phyloP scores from a whole-genome alignment of 2,888 invertebrate species.

The Chaetoderma sp. region DNA sequence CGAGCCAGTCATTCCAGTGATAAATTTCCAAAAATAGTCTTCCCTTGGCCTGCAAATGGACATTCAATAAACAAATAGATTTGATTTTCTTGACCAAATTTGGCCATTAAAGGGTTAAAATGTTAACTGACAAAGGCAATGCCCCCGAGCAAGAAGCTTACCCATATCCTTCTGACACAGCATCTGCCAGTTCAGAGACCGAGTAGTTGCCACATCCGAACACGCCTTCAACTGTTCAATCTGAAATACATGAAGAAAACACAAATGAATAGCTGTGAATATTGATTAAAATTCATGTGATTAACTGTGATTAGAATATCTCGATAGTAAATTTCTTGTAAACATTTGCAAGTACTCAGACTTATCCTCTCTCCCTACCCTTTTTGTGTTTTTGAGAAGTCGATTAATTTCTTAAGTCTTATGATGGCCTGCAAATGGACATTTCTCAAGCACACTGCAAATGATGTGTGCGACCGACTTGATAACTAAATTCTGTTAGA shows the following conservation, averaged over 20 bases:
- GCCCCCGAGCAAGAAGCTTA: too few species aligned
- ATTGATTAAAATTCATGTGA: not conserved
- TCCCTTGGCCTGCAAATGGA: too few species aligned
- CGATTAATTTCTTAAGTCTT: not conserved
- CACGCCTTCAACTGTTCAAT: constrained; percentile 96
- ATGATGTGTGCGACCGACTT: too few species aligned
- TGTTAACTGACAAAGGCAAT: too few species aligned
- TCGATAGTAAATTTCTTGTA: not conserved
- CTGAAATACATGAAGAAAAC: constrained; percentile 40
- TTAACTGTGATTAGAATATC: not conserved
- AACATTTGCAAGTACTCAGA: not conserved
- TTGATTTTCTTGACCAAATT: too few species aligned
- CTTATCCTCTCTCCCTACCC: not conserved
- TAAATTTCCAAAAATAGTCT: too few species aligned
- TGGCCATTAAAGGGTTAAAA: too few species aligned
- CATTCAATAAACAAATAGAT: too few species aligned
- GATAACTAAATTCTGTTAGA: too few species aligned
- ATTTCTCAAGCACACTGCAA: too few species aligned
- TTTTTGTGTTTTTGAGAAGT: not conserved
- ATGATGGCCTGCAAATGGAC: too few species aligned
- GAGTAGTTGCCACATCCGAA: constrained; percentile 89
- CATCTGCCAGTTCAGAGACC: constrained; percentile 95
- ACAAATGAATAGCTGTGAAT: not conserved
- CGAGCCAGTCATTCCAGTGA: too few species aligned
- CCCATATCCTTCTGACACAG: constrained; percentile 64